Conservation (phyloP, 2,113 vertebrate species). For the Passer montanus region DNA sequence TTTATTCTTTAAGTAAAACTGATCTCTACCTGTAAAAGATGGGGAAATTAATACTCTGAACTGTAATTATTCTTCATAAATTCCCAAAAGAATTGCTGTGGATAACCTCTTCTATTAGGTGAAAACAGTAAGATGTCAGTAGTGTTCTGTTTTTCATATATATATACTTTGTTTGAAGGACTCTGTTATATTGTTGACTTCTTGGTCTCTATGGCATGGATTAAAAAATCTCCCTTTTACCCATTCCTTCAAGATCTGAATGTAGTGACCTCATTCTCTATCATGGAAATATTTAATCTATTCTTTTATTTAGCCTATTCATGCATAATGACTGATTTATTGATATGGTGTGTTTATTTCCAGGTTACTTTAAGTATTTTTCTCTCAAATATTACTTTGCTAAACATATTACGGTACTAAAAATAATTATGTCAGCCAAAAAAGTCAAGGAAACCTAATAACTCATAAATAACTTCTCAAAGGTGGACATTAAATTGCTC, state of each 20-base stretch:
- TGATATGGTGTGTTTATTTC: background rate
- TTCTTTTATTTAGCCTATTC: background rate
- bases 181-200: background rate
- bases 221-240: background rate
- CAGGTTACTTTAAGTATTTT: background rate
- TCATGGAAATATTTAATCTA: background rate
- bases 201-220: background rate
- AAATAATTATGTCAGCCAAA: background rate
- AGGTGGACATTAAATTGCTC: background rate
- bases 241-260: background rate
- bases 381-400: background rate
- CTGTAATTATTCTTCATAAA: background rate
- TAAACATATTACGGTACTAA: background rate
- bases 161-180: background rate
- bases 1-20: background rate
- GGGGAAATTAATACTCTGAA: background rate
- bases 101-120: background rate
- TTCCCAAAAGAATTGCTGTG: background rate
- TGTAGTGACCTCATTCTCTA: background rate
- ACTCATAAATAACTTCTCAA: background rate
- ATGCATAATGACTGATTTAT: background rate
- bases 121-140: background rate
- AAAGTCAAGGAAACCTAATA: background rate
- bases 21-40: background rate
- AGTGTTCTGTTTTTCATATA: background rate